Evolutionary conservation across 2,113 vertebrate genomes (phyloP), one percentile per base, ranked within the genome.

Genomic region (Dipodomys merriami): DNA sequence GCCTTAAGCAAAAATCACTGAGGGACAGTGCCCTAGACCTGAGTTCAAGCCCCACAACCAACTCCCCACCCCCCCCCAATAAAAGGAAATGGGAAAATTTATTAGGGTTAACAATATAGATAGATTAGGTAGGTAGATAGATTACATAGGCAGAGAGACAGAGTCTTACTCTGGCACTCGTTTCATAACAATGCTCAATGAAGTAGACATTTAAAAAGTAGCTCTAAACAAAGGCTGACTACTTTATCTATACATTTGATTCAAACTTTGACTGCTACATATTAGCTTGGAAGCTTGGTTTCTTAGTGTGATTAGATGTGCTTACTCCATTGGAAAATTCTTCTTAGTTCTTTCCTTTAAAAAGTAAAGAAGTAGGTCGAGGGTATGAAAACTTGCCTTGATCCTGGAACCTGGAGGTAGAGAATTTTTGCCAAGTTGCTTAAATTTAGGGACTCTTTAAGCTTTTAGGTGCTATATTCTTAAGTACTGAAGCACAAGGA

Each of bases 291-390:
- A 23, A 46, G 30, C 29, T 85, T 67, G 22, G 30, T 83, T 67
- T 64, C 33, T 83, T 20, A 23, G 33, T 29, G 35, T 29, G 25
- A 74, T 53, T 57, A 83, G 7, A n/a, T 64, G 22, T 72, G 29
- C 67, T 87, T 92, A 44, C 44, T 53, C 81, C 18, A 79, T 0
- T 93, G 39, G 69, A 93, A 83, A 95, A 83, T 62, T 46, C 44
- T 94, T 79, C 67, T 49, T 30, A 82, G 8, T 71, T 74, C 44
- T n/a, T 85, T 79, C 77, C n/a, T 91, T 89, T 57, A 33, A 79
- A 91, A 46, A 86, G 2, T 49, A 82, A 67, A 9, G 19, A 49
- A 87, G 74, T 27, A 22, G 15, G 29, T 25, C 46, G 60, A 90
- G 60, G 53, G 49, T 44, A 29, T 84, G 68, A 91, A 81, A 74